These are phyloP conservation scores for Elephas maximus DNA, from an alignment of 2,113 vertebrate genomes.

Conservation along the genomic window DNA sequence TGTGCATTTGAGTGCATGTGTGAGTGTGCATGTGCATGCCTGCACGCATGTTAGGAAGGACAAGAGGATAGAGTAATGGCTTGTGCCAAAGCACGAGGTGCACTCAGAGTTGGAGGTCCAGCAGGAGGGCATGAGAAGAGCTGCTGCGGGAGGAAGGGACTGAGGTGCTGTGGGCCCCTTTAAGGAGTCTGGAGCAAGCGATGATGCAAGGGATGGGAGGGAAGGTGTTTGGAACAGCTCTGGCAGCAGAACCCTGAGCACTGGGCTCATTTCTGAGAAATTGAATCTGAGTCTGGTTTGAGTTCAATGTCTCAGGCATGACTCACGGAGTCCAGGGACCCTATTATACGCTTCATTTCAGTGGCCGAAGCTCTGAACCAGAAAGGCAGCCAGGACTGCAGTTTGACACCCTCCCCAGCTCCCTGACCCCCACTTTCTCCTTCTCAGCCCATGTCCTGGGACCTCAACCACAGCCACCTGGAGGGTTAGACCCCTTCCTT, in stretches of 20 bases:
- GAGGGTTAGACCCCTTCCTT: neutral
- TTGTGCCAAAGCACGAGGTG: neutral
- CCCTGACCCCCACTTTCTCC: neutral
- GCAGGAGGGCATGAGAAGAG: neutral
- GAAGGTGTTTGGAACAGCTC: neutral
- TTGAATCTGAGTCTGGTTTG: neutral
- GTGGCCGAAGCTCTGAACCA: neutral
- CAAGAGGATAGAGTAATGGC: neutral
- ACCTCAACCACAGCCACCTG: too few relatives aligned
- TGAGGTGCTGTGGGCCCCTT: neutral
- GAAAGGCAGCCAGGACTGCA: neutral
- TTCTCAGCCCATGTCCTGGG: neutral
- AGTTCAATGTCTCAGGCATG: neutral
- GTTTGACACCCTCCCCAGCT: rapidly evolving
- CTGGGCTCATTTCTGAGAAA: neutral
- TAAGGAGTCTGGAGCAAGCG: too few relatives aligned
- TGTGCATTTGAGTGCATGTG: too few relatives aligned
- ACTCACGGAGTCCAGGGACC: neutral
- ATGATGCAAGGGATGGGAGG: rapidly evolving
- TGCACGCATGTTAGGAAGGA: neutral
- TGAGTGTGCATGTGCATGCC: neutral
- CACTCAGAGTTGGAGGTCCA: neutral
- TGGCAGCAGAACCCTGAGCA: neutral
- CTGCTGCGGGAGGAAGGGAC: neutral
- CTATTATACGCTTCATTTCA: neutral